Conservation (phyloP, 2,113 vertebrate species). For the Canis aureus region DNA sequence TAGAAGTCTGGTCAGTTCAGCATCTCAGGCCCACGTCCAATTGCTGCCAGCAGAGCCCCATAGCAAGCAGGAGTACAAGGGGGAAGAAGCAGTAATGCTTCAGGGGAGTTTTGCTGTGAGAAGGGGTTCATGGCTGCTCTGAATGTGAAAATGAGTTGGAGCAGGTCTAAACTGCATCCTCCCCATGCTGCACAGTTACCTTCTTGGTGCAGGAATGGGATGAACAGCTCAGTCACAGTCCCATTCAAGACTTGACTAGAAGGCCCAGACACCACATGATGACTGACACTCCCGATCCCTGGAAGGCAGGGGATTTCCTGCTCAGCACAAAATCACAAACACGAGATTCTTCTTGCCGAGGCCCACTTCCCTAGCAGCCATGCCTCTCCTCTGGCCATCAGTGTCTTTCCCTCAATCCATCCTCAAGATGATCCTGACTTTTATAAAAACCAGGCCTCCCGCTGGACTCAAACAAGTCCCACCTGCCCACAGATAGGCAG, state of each 20-base stretch:
- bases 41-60: not conserved
- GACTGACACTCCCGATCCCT: slow-evolving; percentile 97
- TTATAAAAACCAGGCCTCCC: not conserved
- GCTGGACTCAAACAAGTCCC: not conserved
- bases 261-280: slow-evolving; percentile 93
- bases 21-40: not conserved
- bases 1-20: slow-evolving; percentile 41
- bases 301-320: slow-evolving; percentile 62
- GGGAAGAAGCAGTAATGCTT: not conserved
- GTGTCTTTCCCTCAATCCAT: not conserved
- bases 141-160: not conserved
- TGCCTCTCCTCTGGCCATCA: not conserved
- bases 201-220: slow-evolving; percentile 98
- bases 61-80: not conserved
- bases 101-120: not conserved
- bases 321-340: not conserved
- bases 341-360: not conserved
- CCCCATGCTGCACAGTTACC: slow-evolving; percentile 85
- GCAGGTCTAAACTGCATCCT: not conserved
- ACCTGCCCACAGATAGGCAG: not conserved
- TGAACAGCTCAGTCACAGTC: slow-evolving; percentile 92
- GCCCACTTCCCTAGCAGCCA: not conserved
- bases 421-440: not conserved
- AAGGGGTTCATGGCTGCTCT: not conserved
- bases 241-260: slow-evolving; percentile 94